Conservation (phyloP, 2,797 vertebrate genomes). For the Chelidonichthys spinosus region DNA sequence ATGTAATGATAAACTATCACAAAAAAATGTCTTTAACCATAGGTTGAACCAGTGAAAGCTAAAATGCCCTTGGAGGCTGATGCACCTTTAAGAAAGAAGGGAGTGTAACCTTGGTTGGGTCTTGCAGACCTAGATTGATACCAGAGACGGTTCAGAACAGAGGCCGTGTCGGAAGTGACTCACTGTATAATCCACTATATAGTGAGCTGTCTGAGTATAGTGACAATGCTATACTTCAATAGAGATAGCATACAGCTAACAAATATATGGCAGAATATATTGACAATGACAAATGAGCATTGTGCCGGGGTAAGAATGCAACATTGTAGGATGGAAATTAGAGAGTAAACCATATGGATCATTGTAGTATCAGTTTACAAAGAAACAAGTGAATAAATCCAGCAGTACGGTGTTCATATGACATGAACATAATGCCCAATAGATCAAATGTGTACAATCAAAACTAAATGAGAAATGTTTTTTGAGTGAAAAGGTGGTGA, state of each 20-base stretch:
- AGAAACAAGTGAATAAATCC: background rate
- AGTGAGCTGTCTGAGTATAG: no score
- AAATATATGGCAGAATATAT: conserved; percentile 7
- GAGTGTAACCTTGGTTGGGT: no score
- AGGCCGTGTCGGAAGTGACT: no score
- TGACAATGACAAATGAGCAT: conserved; percentile 1
- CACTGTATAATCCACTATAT: no score
- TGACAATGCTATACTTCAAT: background rate
- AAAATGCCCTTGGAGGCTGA: no score
- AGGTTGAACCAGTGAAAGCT: no score
- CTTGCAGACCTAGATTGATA: no score
- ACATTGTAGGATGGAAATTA: background rate
- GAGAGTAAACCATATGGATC: background rate
- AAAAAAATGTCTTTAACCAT: no score
- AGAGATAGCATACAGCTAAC: background rate
- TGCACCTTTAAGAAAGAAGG: no score
- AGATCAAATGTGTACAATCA: background rate
- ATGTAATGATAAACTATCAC: no score
- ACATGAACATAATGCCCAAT: background rate
- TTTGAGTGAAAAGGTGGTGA: background rate
- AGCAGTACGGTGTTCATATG: background rate
- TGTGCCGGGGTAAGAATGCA: background rate
- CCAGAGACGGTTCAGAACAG: no score
- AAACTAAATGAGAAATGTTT: background rate
- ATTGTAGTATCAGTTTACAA: background rate